Conservation (phyloP, 2,113 vertebrate genomes). For the Atherinomorus stipes region DNA sequence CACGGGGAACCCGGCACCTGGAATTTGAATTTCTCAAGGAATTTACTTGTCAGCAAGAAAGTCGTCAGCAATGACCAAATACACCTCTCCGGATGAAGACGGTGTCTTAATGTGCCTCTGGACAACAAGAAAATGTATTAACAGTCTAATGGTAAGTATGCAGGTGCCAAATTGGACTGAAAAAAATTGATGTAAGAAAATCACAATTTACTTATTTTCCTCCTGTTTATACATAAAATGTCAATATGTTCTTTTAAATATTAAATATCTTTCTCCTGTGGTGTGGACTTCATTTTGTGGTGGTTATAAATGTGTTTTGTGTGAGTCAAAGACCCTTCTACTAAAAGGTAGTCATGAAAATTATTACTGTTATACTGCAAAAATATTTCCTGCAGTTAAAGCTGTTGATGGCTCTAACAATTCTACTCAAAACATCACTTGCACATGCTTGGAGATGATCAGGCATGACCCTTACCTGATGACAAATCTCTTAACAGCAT, state of each 20-base stretch:
- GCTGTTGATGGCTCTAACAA: too few species aligned
- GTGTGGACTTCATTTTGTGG: slow-evolving; percentile 33
- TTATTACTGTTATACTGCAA: background rate
- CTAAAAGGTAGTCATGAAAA: too few species aligned
- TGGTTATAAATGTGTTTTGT: slow-evolving; percentile 21
- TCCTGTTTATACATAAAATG: too few species aligned
- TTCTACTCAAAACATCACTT: too few species aligned
- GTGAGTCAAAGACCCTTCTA: background rate
- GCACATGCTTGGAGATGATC: too few species aligned
- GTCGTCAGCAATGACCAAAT: background rate
- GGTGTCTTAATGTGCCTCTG: background rate
- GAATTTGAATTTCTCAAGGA: background rate
- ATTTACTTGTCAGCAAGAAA: too few species aligned
- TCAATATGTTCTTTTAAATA: slow-evolving; percentile 17
- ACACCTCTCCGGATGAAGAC: slow-evolving; percentile 21
- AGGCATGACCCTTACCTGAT: too few species aligned
- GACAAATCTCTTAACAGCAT: too few species aligned
- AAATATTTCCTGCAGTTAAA: too few species aligned
- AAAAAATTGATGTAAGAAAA: too few species aligned
- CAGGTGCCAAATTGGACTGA: slow-evolving; percentile 1
- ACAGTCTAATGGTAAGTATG: slow-evolving; percentile 55
- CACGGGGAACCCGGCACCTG: background rate
- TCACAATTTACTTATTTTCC: too few species aligned
- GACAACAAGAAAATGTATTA: background rate
- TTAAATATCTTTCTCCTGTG: slow-evolving; percentile 38